Evolutionary conservation across 2,113 vertebrate species (phyloP).

Genomic region (Podarcis raffonei): DNA sequence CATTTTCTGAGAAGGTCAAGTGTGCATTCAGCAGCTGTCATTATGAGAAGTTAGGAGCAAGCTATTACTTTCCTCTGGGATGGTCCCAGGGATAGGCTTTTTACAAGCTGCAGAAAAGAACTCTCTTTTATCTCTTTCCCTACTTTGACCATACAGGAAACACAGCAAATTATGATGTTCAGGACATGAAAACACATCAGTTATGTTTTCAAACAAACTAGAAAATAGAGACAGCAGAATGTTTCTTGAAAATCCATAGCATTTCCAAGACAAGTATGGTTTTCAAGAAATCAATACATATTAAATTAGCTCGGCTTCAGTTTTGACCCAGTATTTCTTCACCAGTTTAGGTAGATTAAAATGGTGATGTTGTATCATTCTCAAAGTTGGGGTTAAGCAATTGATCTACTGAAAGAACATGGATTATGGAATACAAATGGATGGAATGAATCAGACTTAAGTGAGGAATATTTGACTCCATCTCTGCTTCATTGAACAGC

Average conservation of each 20-base stretch:
- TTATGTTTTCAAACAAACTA: background rate
- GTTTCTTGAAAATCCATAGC: slow-evolving; percentile 40
- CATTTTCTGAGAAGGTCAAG: background rate
- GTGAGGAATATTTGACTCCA: background rate
- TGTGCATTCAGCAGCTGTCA: background rate
- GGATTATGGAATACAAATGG: slow-evolving; percentile 25
- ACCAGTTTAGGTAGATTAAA: slow-evolving; percentile 72
- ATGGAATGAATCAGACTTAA: fast-evolving
- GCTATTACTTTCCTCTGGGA: background rate
- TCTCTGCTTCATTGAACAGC: fast-evolving
- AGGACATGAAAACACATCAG: background rate
- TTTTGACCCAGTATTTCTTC: slow-evolving; percentile 55
- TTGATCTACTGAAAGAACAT: slow-evolving; percentile 36
- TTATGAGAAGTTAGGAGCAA: background rate
- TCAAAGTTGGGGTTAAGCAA: slow-evolving; percentile 29
- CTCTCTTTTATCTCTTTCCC: background rate
- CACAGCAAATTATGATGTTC: fast-evolving
- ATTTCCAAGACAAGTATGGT: slow-evolving; percentile 60
- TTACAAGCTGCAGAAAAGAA: background rate
- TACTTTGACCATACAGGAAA: background rate
- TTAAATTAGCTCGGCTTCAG: slow-evolving; percentile 67
- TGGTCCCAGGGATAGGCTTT: background rate
- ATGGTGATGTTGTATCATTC: slow-evolving; percentile 58
- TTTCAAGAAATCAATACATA: slow-evolving; percentile 69
- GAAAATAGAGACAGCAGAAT: slow-evolving; percentile 5